Base-by-base conservation (phyloP, 2,113 vertebrate species). In the Heterotis niloticus region DNA sequence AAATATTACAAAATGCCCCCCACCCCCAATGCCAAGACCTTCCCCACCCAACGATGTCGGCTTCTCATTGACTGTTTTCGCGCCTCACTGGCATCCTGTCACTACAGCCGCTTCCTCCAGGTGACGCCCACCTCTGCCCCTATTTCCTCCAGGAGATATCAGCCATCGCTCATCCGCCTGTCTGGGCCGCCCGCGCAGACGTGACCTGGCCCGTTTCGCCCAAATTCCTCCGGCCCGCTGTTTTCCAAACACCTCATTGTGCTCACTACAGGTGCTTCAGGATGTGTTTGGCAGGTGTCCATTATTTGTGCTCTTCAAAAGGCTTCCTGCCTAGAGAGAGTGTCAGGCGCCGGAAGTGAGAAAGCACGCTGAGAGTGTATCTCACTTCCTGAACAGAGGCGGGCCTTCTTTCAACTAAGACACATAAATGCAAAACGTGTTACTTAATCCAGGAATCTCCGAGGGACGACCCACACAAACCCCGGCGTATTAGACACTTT, bases 231-330 rank as follows among this genome's bases (percentile, higher is more conserved):
- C 68, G 72, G 13, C 67, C 82, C 76, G 64, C 83, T 89, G 87
- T 92, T 92, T 91, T 89, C 80, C 82, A 85, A 91, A 85, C 83
- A 12, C 0, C 62, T 85, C 86, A 88, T 93, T 92, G 91, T 91
- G 87, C 89, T 89, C 88, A 80, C 88, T 90, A 86, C 89, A 92
- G 90, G 91, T 92, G 91, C 88, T 91, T 88, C 84, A 85, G 88
- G 82, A 74, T 78, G 14, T 68, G 26, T 65, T 76, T 80, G 52
- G 18, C 73, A 23, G 34, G 28, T 52, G 28, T 17, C 65, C n/a
- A 65, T 52, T 82, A 79, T 75, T 79, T 70, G 64, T 83, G 78
- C 75, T 73, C 73, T 70, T 64, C 79, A 66, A 65, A 75, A 56
- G 60, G 73, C 2, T 44, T 60, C 73, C 62, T 71, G 66, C 64